Base-by-base conservation (phyloP, 2,888 invertebrate genomes). In the Drosophila colorata region DNA sequence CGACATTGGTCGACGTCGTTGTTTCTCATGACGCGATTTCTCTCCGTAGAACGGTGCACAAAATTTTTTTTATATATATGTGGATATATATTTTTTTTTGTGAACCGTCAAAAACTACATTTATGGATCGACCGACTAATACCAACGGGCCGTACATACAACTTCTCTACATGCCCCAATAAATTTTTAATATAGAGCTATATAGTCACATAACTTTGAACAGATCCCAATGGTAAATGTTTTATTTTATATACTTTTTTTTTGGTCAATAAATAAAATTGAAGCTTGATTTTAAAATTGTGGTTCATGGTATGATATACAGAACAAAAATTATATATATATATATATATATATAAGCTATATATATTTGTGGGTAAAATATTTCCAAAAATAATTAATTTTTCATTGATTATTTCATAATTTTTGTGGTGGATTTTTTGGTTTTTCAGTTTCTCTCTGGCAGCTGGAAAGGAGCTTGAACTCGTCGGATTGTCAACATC, bases 211-310 rank as follows among this genome's bases (percentile, higher is more conserved):
- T 69, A 78, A 70, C 87, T 88, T 88, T 88, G 85, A 85, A 85
- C 85, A 85, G 85, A 85, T 85, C 85, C 88, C 88, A 88, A 88
- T 83, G 81, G 67, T 67, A 75, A 73, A 82, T 82, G 65, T 53
- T 76, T 65, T 46, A 25, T 31, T 53, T 64, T 58, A 43, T 37
- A 53, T 46, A 14, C 47, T 56, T 43, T 46, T 52, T 60, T 33
- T 31, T 20, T 67, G 52, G 43, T 52, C 70, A 80, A 78, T 74
- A 81, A 84, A 81, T 72, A 72, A 81, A 81, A 74, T 76, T 82
- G 61, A 70, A 70, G 57, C 58, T 78, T 65, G 66, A 73, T 65
- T 68, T 61, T 28, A 74, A 69, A 61, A 48, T 80, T 84, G 87
- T 84, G 87, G 82, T 87, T 87, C 79, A 87, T 84, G 82, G 87